Base-by-base conservation (phyloP, 2,888 invertebrate genomes). In the Penaeus monodon region DNA sequence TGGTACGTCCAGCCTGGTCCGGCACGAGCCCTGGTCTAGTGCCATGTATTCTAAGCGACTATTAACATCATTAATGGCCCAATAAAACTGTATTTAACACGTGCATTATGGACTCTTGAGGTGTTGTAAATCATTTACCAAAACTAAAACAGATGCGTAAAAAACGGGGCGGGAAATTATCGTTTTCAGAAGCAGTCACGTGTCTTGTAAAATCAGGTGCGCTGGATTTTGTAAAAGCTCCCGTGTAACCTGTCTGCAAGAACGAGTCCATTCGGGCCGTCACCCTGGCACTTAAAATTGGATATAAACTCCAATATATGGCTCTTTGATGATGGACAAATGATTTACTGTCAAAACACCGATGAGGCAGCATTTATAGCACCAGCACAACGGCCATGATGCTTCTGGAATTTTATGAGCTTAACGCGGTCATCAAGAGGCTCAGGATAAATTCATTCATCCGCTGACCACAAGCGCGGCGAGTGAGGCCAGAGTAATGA, bases 261-360 rank as follows among this genome's bases (percentile, higher is more conserved):
- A 77, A 81, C 68, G 86, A 77, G 86, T 86, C 77, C 86, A 86
- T 86, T 77, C 63, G 27, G 38, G 77, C 65, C 81, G 76, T 81
- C 86, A 86, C 86, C 81, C 81, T 66, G 70, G 86, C 81, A 77
- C 81, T 81, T 86, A 77, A 77, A 77, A 86, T 81, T 82, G 86
- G 76, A 81, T 68, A 86, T 86, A 86, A 86, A 86, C 79, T 81
- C 81, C 86, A 81, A 81, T 86, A 86, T 86, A 86, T 86, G 81
- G 86, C 81, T 81, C 77, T 77, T 81, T 86, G 81, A 81, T 86
- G 77, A 82, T 86, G 86, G 77, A 77, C 81, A 81, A 76, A 81
- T 81, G 86, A 86, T 86, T 86, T 86, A 86, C 81, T 81, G 86
- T 86, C 86, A 86, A 86, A 86, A 77, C 86, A 86, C 66, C 77